A percentile compares a stretch with the other conserved stretches of the same genome.
These are phyloP conservation scores for Diorhabda carinulata DNA, from an alignment of 1,140 invertebrate species.

Conservation along the genomic window DNA sequence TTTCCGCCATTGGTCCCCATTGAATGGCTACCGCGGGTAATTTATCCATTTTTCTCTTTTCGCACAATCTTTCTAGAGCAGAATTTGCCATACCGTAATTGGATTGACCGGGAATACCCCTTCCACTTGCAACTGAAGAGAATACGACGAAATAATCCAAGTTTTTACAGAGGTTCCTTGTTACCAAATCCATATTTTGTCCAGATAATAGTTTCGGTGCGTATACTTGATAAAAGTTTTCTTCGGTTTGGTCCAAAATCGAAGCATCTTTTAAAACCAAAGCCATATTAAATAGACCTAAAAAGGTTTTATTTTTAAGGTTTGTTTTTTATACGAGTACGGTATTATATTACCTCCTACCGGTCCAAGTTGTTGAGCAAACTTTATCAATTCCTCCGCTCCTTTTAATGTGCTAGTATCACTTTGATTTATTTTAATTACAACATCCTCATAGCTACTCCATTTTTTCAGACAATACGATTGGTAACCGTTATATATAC, in stretches of 20 bases:
- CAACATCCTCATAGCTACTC: constrained; percentile 59
- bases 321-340: too few species aligned
- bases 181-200: constrained; percentile 68
- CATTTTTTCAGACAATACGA: constrained; percentile 71
- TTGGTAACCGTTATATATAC: constrained; percentile 79
- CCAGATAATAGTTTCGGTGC: constrained; percentile 81
- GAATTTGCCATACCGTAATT: constrained; percentile 69
- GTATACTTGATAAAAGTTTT: constrained; percentile 70
- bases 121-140: constrained; percentile 71
- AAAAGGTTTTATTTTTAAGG: not conserved
- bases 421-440: constrained; percentile 66
- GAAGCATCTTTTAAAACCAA: constrained; percentile 81
- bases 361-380: constrained; percentile 66
- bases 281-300: constrained; percentile 86
- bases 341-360: constrained; percentile 63
- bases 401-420: constrained; percentile 62
- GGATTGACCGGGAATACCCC: constrained; percentile 64
- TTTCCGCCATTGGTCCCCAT: constrained; percentile 58
- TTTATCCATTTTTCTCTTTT: constrained; percentile 48
- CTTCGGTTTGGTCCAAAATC: constrained; percentile 80
- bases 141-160: constrained; percentile 60
- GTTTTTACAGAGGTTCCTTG: constrained; percentile 37
- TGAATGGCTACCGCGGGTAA: constrained; percentile 56
- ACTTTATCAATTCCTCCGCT: constrained; percentile 65
- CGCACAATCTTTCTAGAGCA: constrained; percentile 58